Conservation (phyloP, 2,113 vertebrate genomes). For the Syngnathus floridae region DNA sequence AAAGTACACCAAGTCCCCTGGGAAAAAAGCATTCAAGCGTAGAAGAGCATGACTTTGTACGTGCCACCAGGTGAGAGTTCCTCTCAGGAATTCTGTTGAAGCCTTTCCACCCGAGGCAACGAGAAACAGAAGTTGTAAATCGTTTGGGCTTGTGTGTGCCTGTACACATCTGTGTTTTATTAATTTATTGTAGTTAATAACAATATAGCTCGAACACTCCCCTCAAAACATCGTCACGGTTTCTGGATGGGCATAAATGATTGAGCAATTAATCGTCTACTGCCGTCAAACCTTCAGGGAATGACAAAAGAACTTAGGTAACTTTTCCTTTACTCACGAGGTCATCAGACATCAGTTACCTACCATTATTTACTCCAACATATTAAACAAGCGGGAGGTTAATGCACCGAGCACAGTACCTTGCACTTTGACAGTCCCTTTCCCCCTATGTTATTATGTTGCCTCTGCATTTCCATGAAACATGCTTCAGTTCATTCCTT, state of each 20-base stretch:
- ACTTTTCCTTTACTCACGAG: constrained; percentile 36
- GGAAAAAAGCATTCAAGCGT: not conserved
- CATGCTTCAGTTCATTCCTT: not conserved
- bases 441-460: not conserved
- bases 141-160: not conserved
- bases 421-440: not conserved
- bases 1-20: not conserved
- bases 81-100: constrained; percentile 11
- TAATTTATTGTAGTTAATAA: constrained; percentile 6
- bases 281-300: constrained; percentile 36
- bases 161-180: not conserved
- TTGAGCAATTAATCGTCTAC: constrained; percentile 52
- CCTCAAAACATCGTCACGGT: constrained; percentile 22
- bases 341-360: constrained; percentile 19
- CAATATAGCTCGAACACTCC: constrained; percentile 1
- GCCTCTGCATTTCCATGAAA: not conserved
- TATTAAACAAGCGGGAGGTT: constrained; percentile 8
- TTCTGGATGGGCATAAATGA: constrained; percentile 39
- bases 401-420: constrained; percentile 1
- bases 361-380: constrained; percentile 17
- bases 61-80: constrained; percentile 6
- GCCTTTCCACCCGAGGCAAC: constrained; percentile 14
- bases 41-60: not conserved
- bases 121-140: constrained; percentile 1
- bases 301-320: constrained; percentile 45